Evolutionary conservation across 2,888 invertebrate genomes (phyloP), one percentile per base, ranked within the genome.

Genomic region (Nysson spinosus): DNA sequence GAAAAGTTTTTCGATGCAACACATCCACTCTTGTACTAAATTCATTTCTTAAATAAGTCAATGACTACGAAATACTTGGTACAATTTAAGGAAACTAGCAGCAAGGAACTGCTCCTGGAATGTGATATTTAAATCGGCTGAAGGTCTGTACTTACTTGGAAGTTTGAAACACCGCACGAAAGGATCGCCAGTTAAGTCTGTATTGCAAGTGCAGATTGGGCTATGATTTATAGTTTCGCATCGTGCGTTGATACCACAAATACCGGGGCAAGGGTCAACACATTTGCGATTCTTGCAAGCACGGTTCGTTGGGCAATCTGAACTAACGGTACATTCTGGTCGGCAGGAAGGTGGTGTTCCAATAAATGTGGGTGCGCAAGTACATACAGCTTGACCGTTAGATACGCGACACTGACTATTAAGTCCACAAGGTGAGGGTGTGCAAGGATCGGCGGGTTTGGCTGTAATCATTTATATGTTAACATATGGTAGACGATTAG

Each of bases 261-360:
- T 89, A 46, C 89, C 89, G 4, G 89, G 90, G 75, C 93, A 93
- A 9, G 93, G 93, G 83, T 93, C 91, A 9, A 82, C 80, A 78
- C 93, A 94, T 85, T 92, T 92, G 72, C 90, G 90, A 74, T 91
- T 90, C 16, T 91, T 85, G 76, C 93, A 93, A 7, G 93, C 92
- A 80, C 89, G 89, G 70, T 91, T 89, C 4, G 86, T 84, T 0
- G 90, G 76, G 83, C 93, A 93, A 77, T 93, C 93, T 0, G 91
- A 88, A 78, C 90, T 92, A 35, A 90, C 88, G 5, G 90, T 89
- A 81, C 93, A 93, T 83, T 93, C 92, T 5, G 93, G 92, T 67
- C 92, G 87, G 79, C 93, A 93, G 56, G 88, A 88, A 16, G 92
- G 92, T 12, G 93, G 92, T 54, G 87, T 88, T 17, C 92, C 92